Evolutionary conservation across 1,140 invertebrate species (phyloP), one percentile per base, ranked within the genome.

Genomic region (Drosophila mayri): DNA sequence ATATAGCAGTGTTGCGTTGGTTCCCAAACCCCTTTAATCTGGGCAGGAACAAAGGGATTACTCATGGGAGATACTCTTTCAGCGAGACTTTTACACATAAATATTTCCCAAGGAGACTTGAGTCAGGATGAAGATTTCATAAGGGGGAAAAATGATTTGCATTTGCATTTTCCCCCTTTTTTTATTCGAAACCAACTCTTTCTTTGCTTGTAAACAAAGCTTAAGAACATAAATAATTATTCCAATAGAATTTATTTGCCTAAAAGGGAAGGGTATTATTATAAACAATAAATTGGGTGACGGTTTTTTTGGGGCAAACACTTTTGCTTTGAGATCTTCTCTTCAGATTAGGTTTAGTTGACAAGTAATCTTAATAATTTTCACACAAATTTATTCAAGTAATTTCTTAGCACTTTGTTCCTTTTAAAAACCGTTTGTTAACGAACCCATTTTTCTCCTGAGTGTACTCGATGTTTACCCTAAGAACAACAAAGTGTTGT

Each of bases 381-480:
- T 20, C n/a, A 6, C 28, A 30, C 10, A 2, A 11, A 10, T 5
- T 10, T 18, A 28, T 4, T 32, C 20, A 3, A 12, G 25, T 47
- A n/a, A 12, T n/a, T n/a, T 1, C 4, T 2, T n/a, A 28, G 8
- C 2, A 10, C 2, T 12, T 50, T 32, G 11, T 0, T 18, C 10
- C 8, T 14, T 46, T 47, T n/a, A n/a, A 49, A 4, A n/a, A 25
- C 14, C 12, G 0, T 5, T 14, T 22, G 9, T 0, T 16, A 22
- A 55, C 35, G 22, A 44, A 37, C 40, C n/a, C 20, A 44, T 46
- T 65, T 66, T 68, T 38, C 14, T 38, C 14, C n/a, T 3, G 2
- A 38, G 66, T 70, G 63, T 37, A 30, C 37, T 18, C 22, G 22
- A 1, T 79, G 76, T 84, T 67, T 79, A 71, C 68, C 64, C 73